phyloP scores from a whole-genome alignment of 2,888 invertebrate genomes.

The Cyrtodaria siliqua region DNA sequence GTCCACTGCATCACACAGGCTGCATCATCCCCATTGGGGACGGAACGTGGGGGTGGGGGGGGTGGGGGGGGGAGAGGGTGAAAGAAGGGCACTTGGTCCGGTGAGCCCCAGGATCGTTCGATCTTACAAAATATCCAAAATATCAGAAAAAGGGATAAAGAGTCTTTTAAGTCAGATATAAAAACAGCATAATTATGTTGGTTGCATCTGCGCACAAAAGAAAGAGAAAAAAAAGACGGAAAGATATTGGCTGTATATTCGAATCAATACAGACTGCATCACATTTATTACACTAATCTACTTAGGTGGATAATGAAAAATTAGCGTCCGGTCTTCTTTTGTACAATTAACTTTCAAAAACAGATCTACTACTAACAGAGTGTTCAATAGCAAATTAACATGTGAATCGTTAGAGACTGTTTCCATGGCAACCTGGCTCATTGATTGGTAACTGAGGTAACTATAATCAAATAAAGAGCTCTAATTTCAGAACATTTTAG shows the following conservation, averaged over 20 bases:
- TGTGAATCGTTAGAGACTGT: conserved; percentile 19
- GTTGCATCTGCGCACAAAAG: too few relatives aligned
- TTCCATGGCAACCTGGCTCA: conserved; percentile 43
- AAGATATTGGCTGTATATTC: neutral
- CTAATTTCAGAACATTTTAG: neutral
- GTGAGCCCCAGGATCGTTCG: too few relatives aligned
- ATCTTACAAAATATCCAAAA: too few relatives aligned
- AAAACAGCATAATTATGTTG: too few relatives aligned
- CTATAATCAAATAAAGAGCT: conserved; percentile 17
- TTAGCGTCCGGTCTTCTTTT: neutral
- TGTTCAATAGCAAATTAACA: conserved; percentile 7
- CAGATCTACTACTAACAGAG: neutral
- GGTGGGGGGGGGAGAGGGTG: too few relatives aligned
- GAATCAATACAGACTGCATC: conserved; percentile 29
- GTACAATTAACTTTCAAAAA: conserved; percentile 8
- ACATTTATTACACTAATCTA: conserved; percentile 30
- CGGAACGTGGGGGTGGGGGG: too few relatives aligned
- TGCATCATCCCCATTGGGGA: too few relatives aligned
- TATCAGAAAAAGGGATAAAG: too few relatives aligned
- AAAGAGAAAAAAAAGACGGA: too few relatives aligned
- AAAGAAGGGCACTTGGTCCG: too few relatives aligned
- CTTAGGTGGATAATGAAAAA: conserved; percentile 8
- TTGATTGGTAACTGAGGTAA: conserved; percentile 28
- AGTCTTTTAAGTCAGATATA: too few relatives aligned
- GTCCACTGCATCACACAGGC: too few relatives aligned